Percentiles rank a stretch among this genome's conserved stretches.
These are phyloP conservation scores for Labeo rohita DNA, from an alignment of 2,113 vertebrate species.

Conservation along the genomic window DNA sequence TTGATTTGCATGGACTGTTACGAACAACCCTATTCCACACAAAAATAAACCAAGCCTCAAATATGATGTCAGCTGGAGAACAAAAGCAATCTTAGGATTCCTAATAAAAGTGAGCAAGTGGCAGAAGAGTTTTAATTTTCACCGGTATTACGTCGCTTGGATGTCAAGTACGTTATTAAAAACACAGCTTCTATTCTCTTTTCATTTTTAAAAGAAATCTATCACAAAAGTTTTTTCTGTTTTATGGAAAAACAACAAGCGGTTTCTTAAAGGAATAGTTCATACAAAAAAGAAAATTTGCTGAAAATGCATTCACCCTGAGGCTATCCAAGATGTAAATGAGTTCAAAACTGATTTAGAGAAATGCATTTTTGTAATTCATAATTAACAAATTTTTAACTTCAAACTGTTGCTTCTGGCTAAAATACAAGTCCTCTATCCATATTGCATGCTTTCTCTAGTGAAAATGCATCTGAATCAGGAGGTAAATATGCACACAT, in stretches of 20 bases:
- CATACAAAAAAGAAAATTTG: background rate
- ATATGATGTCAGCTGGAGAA: conserved; percentile 90
- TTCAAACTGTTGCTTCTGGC: too few species aligned
- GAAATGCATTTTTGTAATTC: too few species aligned
- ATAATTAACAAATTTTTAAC: too few species aligned
- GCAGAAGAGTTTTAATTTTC: conserved; percentile 82
- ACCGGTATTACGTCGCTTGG: conserved; percentile 81
- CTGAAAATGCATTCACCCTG: too few species aligned
- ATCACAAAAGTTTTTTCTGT: conserved; percentile 50
- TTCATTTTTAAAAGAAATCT: conserved; percentile 76
- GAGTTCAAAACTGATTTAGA: background rate
- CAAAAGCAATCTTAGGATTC: conserved; percentile 88
- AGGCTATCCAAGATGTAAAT: background rate
- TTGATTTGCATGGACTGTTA: conserved; percentile 95
- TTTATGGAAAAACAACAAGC: conserved; percentile 31
- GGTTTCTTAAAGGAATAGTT: background rate
- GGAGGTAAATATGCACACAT: too few species aligned
- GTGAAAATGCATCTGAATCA: background rate
- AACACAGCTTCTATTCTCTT: conserved; percentile 79
- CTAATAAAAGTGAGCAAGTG: conserved; percentile 82
- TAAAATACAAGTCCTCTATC: background rate
- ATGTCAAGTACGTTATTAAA: conserved; percentile 92
- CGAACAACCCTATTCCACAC: conserved; percentile 80
- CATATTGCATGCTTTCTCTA: background rate
- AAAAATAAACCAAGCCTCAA: conserved; percentile 86